These are phyloP conservation scores for Alsophila aescularia DNA, from an alignment of 2,888 invertebrate genomes.

Conservation along the genomic window DNA sequence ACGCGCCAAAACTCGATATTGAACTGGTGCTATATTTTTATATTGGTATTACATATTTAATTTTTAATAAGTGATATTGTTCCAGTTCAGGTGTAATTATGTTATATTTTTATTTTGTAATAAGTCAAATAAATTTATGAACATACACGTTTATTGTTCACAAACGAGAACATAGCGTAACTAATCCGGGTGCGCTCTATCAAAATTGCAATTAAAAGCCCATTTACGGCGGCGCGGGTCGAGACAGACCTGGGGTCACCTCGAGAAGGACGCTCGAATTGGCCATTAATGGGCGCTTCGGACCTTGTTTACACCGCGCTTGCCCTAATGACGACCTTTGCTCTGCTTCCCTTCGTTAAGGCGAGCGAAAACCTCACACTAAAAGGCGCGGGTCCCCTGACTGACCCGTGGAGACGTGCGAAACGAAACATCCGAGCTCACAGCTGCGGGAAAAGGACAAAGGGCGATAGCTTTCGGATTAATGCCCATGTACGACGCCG, in stretches of 20 bases:
- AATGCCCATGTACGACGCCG: conserved; percentile 81
- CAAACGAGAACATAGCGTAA: conserved; percentile 61
- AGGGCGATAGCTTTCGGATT: conserved; percentile 82
- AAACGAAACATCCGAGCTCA: conserved; percentile 63
- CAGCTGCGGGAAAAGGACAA: conserved; percentile 71
- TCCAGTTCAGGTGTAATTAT: not conserved
- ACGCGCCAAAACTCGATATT: too few species aligned
- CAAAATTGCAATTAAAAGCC: conserved; percentile 83
- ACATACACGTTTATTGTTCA: conserved; percentile 27
- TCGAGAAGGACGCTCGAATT: conserved; percentile 82
- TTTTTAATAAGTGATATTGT: not conserved
- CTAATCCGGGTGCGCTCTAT: conserved; percentile 77
- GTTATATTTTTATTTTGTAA: not conserved
- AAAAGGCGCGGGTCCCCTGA: conserved; percentile 79
- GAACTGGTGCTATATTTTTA: too few species aligned
- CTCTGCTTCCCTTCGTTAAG: conserved; percentile 85
- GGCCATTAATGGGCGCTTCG: conserved; percentile 84
- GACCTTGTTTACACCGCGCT: conserved; percentile 84
- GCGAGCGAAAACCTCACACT: conserved; percentile 84
- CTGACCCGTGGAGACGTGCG: conserved; percentile 74
- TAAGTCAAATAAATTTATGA: conserved; percentile 10
- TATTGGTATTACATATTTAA: too few species aligned
- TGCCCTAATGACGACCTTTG: conserved; percentile 86
- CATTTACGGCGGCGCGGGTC: conserved; percentile 73
- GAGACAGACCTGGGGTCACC: conserved; percentile 80